phyloP scores from a whole-genome alignment of 2,888 invertebrate species.

The Tenthredo mesomela region DNA sequence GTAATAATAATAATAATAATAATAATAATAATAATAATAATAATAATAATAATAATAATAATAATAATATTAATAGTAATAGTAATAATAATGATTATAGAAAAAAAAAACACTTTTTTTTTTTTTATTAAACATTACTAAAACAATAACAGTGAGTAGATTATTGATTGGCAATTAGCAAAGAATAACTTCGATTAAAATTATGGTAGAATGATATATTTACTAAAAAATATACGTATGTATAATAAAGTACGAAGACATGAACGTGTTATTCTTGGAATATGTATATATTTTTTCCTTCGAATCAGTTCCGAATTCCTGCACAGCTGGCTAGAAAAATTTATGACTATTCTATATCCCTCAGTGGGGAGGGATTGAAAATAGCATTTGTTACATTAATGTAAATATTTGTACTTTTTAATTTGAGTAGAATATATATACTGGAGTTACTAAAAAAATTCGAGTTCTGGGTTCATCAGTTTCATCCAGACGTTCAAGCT shows the following conservation, averaged over 20 bases:
- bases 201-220: background rate
- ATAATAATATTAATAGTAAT: no score
- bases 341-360: constrained; percentile 18
- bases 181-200: background rate
- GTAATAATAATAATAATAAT: background rate
- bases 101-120: background rate
- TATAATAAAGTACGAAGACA: background rate
- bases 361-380: constrained; percentile 15
- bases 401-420: constrained; percentile 42
- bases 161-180: background rate
- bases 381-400: constrained; percentile 9
- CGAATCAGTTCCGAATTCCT: background rate
- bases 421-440: constrained; percentile 1
- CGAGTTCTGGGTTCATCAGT: constrained; percentile 9
- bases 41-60: background rate
- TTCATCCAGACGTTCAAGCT: background rate
- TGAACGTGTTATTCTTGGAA: background rate
- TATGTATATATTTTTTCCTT: background rate
- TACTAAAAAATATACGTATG: background rate
- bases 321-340: background rate
- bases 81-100: background rate
- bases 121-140: background rate
- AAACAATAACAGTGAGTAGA: background rate
- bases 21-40: background rate
- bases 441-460: constrained; percentile 24